Base-by-base conservation (phyloP, 2,113 vertebrate species). In the Pyxicephalus adspersus region DNA sequence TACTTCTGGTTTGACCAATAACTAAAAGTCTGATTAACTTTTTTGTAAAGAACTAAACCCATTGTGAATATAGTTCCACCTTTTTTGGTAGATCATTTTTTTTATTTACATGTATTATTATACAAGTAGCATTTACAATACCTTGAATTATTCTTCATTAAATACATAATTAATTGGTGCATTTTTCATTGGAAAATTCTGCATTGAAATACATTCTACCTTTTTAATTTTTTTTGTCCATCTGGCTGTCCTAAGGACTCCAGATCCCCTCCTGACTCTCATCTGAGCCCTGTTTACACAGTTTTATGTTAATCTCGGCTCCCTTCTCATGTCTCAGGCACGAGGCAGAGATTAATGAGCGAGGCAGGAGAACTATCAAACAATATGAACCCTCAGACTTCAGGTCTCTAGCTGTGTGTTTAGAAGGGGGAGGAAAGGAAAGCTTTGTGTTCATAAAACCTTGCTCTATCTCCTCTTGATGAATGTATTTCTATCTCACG, bases 321-420 rank as follows among this genome's bases (percentile, higher is more conserved):
- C 80, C 70, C 71, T 65, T 66, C 71, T 75, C 61, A 82, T 75
- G 80, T 82, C 80, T 82, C 80, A 74, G 80, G 31, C 80, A 82
- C 80, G 71, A 75, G 80, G 70, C 71, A 82, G 70, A 82, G 80
- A 82, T 82, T 82, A 82, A 82, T 82, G 80, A 82, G 80, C 34
- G 63, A 75, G 63, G 70, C 71, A 64, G 2, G 20, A 74, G 61
- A 82, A 82, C 65, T 66, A 74, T 82, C 80, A 82, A 82, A 82
- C 80, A 82, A 75, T 58, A 60, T 82, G 70, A 66, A 75, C 70
- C 71, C 80, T 66, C 61, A 82, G 80, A 75, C 80, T 75, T 66
- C 80, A 66, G 80, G 79, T 74, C 80, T 73, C 70, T 81, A 23
- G 50, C 61, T 75, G 52, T 75, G 63, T 55, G 64, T 75, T 66